Evolutionary conservation across 2,888 invertebrate species (phyloP), one percentile per base, ranked within the genome.

Genomic region (Desoria tigrina): DNA sequence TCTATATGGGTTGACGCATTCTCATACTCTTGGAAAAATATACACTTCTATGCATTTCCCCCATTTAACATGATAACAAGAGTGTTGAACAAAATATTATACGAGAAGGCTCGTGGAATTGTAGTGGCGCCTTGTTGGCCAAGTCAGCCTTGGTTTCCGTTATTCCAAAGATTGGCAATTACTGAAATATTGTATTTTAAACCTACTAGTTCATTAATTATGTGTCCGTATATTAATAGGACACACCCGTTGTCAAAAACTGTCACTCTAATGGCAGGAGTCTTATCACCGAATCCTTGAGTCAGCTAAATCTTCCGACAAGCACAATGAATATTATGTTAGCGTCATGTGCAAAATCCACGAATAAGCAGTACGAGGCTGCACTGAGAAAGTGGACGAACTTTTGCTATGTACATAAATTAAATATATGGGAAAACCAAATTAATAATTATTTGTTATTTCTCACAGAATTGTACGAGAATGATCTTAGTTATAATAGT

Each of bases 101-200:
- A 55, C 18, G 67, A 68, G 11, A 45, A 63, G n/a, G 67, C 63
- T 1, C 14, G 39, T 1, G 68, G 63, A 7, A 68, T 72, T 50
- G 42, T 72, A 1, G 66, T 72, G 1, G 66, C 59, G 0, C 72
- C 72, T 14, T 9, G 39, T 11, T 72, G 72, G 72, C n/a, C 28
- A 1, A 49, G 63, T 4, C 72, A 72, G 51, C 24, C 63, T 11
- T 72, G 72, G 72, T 72, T 42, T 49, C 72, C 72, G 0, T 9
- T 58, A 1, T 68, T 54, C 27, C 27, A 24, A 16, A 18, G 45
- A 18, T 23, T 70, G 32, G 3, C 16, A 21, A 32, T 21, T 27
- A 39, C 53, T n/a, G 28, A 69, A 60, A 16, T 67, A 14, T 16
- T 67, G 11, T 11, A 23, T n/a, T 51, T 72, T 18, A 18, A 54